Conservation (phyloP, 2,888 invertebrate genomes). For the Callinectes sapidus region DNA sequence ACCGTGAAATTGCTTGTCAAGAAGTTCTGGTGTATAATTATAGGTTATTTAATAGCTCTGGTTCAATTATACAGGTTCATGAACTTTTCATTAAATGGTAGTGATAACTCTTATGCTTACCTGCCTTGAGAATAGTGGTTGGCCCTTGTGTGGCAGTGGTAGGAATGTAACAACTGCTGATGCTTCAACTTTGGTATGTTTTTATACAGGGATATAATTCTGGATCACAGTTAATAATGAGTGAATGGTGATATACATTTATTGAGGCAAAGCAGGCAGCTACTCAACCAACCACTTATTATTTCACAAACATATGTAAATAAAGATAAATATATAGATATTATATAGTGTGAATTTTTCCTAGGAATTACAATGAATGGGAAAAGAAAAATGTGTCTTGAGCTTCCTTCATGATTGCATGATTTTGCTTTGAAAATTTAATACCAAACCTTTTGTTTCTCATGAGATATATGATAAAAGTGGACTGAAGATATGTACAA, state of each 20-base stretch:
- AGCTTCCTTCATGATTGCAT: conserved; percentile 26
- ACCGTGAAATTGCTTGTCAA: conserved; percentile 45
- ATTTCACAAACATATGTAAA: conserved; percentile 32
- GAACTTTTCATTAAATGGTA: conserved; percentile 48
- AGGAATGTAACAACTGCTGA: not conserved
- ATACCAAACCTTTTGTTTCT: not conserved
- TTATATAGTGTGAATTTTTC: conserved; percentile 32
- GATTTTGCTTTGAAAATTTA: conserved; percentile 18
- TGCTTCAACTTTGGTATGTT: conserved; percentile 41
- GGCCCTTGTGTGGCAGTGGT: conserved; percentile 27
- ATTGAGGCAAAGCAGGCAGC: conserved; percentile 28
- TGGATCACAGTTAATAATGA: conserved; percentile 31
- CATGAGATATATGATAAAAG: not conserved
- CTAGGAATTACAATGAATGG: conserved; percentile 27
- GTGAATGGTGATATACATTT: conserved; percentile 7
- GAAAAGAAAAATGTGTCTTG: conserved; percentile 20
- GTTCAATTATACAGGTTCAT: conserved; percentile 44
- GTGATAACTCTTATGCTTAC: conserved; percentile 30
- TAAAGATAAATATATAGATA: conserved; percentile 30
- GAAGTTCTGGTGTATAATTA: conserved; percentile 56
- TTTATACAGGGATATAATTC: conserved; percentile 30
- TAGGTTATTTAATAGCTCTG: conserved; percentile 54
- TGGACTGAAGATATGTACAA: conserved; percentile 9
- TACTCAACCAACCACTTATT: conserved; percentile 31
- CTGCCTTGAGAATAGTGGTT: conserved; percentile 36